Conservation (phyloP, 2,113 vertebrate genomes). For the Sturnus vulgaris region DNA sequence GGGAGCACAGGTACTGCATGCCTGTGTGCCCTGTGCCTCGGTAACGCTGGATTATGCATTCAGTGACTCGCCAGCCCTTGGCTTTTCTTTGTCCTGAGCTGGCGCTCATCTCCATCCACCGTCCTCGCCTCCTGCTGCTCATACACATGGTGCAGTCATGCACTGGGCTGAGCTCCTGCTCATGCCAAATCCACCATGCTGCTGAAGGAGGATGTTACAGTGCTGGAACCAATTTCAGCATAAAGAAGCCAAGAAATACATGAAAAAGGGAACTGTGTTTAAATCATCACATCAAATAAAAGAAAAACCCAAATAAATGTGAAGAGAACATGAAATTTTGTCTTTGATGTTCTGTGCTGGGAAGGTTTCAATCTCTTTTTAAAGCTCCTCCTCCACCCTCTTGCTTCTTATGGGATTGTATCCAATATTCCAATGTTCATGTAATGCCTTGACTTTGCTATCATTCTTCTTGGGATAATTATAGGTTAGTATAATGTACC, state of each 20-base stretch:
- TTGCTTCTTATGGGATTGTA: slow-evolving; percentile 61
- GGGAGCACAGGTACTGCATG: neutral
- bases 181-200: neutral
- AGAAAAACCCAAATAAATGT: slow-evolving; percentile 10
- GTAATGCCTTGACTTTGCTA: slow-evolving; percentile 71
- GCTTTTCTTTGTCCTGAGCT: slow-evolving; percentile 9
- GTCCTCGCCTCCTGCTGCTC: neutral
- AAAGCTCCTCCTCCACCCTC: slow-evolving; percentile 37
- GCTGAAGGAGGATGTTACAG: neutral
- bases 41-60: neutral
- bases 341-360: slow-evolving; percentile 45
- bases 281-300: slow-evolving; percentile 42
- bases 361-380: slow-evolving; percentile 61
- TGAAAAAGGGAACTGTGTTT: slow-evolving; percentile 50
- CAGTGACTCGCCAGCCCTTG: neutral
- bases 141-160: neutral
- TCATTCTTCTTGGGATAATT: slow-evolving; percentile 72
- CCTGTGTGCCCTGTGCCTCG: neutral
- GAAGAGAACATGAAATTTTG: slow-evolving; percentile 30
- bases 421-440: slow-evolving; percentile 66
- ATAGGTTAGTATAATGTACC: slow-evolving; percentile 76
- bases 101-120: neutral
- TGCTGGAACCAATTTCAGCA: neutral
- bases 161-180: neutral
- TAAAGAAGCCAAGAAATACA: slow-evolving; percentile 30